Evolutionary conservation across 2,888 invertebrate genomes (phyloP).

Genomic region (Amblyjoppa fuscipennis): DNA sequence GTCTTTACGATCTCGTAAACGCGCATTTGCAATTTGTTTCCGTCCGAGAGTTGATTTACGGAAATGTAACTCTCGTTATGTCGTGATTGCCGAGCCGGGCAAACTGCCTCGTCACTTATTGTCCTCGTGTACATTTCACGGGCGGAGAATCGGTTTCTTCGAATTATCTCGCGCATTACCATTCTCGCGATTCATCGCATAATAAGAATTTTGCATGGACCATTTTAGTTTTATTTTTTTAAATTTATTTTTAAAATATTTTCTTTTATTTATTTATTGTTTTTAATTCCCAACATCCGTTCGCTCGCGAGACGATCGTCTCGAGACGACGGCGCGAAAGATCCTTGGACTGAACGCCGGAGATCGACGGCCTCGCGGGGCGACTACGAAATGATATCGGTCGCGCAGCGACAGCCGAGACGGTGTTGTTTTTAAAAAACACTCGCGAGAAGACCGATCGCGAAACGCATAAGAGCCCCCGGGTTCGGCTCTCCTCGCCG

Average conservation of each 20-base stretch:
- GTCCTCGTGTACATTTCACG: slow-evolving; percentile 29
- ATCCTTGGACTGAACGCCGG: slow-evolving; percentile 54
- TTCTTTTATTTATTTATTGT: not conserved
- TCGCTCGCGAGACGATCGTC: slow-evolving; percentile 1
- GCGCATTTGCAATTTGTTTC: slow-evolving; percentile 70
- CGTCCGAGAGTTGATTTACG: slow-evolving; percentile 68
- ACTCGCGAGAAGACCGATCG: slow-evolving; percentile 39
- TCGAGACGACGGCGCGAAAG: slow-evolving; percentile 9
- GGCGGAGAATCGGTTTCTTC: slow-evolving; percentile 6
- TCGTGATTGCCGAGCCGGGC: slow-evolving; percentile 54
- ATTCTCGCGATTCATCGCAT: slow-evolving; percentile 45
- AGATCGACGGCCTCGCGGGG: slow-evolving; percentile 64
- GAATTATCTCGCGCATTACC: slow-evolving; percentile 23
- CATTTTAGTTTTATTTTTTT: not conserved
- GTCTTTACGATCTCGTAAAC: slow-evolving; percentile 71
- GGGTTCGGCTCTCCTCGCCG: slow-evolving; percentile 7
- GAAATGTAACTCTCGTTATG: slow-evolving; percentile 66
- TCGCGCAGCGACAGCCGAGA: slow-evolving; percentile 10
- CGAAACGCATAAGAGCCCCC: slow-evolving; percentile 20
- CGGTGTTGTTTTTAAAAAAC: slow-evolving; percentile 13
- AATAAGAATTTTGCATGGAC: not conserved
- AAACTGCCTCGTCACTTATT: slow-evolving; percentile 59
- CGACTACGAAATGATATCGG: slow-evolving; percentile 17
- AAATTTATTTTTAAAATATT: not conserved
- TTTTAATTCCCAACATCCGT: not conserved